Evolutionary conservation across 2,888 invertebrate genomes (phyloP).

Genomic region (Sisyra nigra): DNA sequence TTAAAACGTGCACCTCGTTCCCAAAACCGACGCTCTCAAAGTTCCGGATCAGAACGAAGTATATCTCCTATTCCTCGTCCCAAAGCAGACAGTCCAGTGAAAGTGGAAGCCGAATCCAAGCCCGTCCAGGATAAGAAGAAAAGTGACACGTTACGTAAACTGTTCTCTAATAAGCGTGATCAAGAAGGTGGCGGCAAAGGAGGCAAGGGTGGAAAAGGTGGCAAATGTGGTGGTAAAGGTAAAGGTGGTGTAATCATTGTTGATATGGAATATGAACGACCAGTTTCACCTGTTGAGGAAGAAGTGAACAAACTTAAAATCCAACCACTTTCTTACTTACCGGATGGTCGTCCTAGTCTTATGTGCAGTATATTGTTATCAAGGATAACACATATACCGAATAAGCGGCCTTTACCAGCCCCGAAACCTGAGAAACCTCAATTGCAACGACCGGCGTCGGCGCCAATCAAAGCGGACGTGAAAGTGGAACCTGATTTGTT

Average conservation of each 20-base stretch:
- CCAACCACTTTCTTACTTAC: conserved; percentile 15
- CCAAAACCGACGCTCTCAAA: conserved; percentile 14
- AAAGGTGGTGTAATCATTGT: conserved; percentile 60
- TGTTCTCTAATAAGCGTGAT: conserved; percentile 41
- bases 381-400: conserved; percentile 15
- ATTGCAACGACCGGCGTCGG: too few species aligned
- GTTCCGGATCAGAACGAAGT: conserved; percentile 16
- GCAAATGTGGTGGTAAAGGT: conserved; percentile 23
- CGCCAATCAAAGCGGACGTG: too few species aligned
- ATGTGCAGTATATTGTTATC: conserved; percentile 13
- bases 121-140: conserved; percentile 52
- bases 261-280: conserved; percentile 36
- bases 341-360: conserved; percentile 20
- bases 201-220: conserved; percentile 37
- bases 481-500: too few species aligned
- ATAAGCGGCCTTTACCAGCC: conserved; percentile 7
- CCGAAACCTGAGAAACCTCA: too few species aligned
- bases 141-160: conserved; percentile 45
- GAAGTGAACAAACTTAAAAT: conserved; percentile 20
- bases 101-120: conserved; percentile 30
- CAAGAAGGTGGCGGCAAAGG: conserved; percentile 48
- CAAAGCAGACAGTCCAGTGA: conserved; percentile 18
- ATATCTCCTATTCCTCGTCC: conserved; percentile 5
- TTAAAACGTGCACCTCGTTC: conserved; percentile 10
- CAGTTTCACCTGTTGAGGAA: conserved; percentile 26